Base-by-base conservation (phyloP, 1,140 invertebrate genomes). In the Oppia nitens region DNA sequence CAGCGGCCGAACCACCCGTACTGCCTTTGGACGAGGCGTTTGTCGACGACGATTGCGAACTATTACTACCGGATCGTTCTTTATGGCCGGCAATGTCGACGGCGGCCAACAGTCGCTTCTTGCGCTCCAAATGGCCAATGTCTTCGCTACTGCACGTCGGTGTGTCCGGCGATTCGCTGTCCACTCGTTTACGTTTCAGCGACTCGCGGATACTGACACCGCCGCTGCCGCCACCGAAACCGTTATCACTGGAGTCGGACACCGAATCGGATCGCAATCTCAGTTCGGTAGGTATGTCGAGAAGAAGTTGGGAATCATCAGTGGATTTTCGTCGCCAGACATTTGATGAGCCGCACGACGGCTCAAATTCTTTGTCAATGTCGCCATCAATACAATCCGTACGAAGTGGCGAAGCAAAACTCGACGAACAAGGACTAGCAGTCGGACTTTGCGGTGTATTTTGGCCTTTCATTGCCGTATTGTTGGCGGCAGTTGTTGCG, bases 321-420 rank as follows among this genome's bases (percentile, higher is more conserved):
- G 47, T 49, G 20, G 55, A 57, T 47, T 55, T 58, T 59, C 64
- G 21, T 67, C 66, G 20, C 70, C 68, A 60, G 3, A 23, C 23
- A 45, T 55, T 14, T 0, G 52, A 57, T 14, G 12, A 20, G 24
- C 29, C n/a, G 29, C 40, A 29, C 17, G 2, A 17, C 6, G 52
- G 55, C 51, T 55, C 20, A n/a, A 21, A 52, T 28, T 53, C 26
- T 59, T n/a, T 40, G 32, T 40, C 32, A 40, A 28, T 14, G 47
- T 55, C 52, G 32, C 6, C n/a, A n/a, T n/a, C 9, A 3, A 24
- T 28, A 2, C 27, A 21, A 32, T 60, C 27, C 6, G 26, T 49
- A 2, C 26, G 53, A 3, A 20, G 14, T 12, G 52, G 51, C 23
- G 53, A 29, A 32, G 28, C 53, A 40, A 55, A 26, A 48, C 48